These are phyloP conservation scores for Chesias legatella DNA, from an alignment of 2,888 invertebrate genomes.

Conservation along the genomic window DNA sequence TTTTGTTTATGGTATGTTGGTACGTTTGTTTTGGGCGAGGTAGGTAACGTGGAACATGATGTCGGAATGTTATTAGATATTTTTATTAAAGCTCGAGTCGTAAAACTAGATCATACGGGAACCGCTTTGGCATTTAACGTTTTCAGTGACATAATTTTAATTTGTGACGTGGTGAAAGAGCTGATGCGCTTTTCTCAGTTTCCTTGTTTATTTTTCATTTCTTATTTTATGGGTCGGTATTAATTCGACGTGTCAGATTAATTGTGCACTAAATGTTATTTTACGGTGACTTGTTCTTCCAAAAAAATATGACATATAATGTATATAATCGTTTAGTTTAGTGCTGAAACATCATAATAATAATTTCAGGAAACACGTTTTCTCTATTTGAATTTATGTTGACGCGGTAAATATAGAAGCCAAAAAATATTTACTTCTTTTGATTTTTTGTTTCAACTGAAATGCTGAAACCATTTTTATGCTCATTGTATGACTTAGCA, in stretches of 20 bases:
- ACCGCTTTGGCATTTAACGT: slow-evolving; percentile 43
- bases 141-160: slow-evolving; percentile 48
- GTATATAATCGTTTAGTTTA: slow-evolving; percentile 13
- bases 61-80: slow-evolving; percentile 68
- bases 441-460: too few relatives aligned
- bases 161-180: slow-evolving; percentile 48
- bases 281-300: slow-evolving; percentile 25
- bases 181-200: slow-evolving; percentile 30
- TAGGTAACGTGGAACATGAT: slow-evolving; percentile 51
- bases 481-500: too few relatives aligned
- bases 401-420: too few relatives aligned
- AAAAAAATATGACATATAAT: slow-evolving; percentile 17
- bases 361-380: background rate
- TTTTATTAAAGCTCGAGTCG: slow-evolving; percentile 65
- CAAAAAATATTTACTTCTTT: too few relatives aligned
- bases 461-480: too few relatives aligned
- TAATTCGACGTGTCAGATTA: slow-evolving; percentile 26
- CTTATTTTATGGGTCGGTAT: slow-evolving; percentile 19
- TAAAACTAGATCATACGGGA: slow-evolving; percentile 59
- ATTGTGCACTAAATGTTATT: slow-evolving; percentile 25
- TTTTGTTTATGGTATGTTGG: slow-evolving; percentile 52
- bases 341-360: slow-evolving; percentile 8
- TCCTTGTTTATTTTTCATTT: slow-evolving; percentile 23
- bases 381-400: too few relatives aligned
- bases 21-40: slow-evolving; percentile 55